Conservation (phyloP, 1,140 invertebrate species). For the Maniola jurtina region DNA sequence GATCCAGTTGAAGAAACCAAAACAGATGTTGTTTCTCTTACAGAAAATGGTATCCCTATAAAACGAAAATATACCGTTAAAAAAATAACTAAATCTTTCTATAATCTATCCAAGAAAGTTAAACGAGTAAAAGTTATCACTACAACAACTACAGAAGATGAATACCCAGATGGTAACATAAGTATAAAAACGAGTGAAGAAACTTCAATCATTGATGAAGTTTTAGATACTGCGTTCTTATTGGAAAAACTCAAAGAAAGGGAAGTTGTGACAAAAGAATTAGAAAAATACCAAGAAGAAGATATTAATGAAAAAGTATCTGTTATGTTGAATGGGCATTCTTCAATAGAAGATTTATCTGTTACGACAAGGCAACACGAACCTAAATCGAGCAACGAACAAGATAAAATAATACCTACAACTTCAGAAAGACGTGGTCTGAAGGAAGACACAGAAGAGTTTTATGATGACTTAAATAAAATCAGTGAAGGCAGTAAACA, state of each 20-base stretch:
- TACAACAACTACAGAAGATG: slow-evolving; percentile 6
- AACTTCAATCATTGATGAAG: background rate
- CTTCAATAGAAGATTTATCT: slow-evolving; percentile 1
- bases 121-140: background rate
- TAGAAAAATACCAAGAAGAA: slow-evolving; percentile 38
- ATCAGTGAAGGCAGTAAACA: background rate
- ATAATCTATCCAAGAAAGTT: background rate
- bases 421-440: background rate
- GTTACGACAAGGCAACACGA: background rate
- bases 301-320: slow-evolving; percentile 21
- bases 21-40: background rate
- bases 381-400: background rate
- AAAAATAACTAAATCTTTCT: background rate
- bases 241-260: background rate
- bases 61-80: background rate
- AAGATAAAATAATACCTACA: background rate
- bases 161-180: slow-evolving; percentile 6
- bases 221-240: background rate
- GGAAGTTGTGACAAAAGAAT: slow-evolving; percentile 22
- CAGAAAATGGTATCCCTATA: background rate
- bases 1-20: background rate
- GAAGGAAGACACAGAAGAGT: background rate
- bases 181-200: background rate
- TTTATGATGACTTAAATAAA: background rate
- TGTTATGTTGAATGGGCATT: slow-evolving; percentile 3